Evolutionary conservation across 1,140 invertebrate genomes (phyloP).

Genomic region (Achroia grisella): DNA sequence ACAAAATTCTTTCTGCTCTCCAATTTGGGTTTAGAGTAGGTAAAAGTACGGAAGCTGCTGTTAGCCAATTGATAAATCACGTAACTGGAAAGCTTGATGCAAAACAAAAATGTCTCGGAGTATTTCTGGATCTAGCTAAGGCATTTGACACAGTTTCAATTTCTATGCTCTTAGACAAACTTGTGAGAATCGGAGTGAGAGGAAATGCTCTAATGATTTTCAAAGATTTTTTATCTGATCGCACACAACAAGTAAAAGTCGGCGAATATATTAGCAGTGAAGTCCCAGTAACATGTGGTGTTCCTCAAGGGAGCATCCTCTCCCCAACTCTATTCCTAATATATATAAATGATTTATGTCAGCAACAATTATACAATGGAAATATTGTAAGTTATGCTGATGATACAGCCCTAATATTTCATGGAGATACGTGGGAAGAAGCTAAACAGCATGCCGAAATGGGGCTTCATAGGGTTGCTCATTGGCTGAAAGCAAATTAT

Average conservation of each 20-base stretch:
- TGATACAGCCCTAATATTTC: no score
- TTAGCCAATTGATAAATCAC: neutral
- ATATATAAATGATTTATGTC: no score
- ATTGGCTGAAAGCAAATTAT: neutral
- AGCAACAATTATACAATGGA: neutral
- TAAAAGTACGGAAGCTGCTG: neutral
- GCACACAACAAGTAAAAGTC: neutral
- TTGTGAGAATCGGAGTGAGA: neutral
- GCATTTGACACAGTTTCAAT: neutral
- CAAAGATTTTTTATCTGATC: neutral
- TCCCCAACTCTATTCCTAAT: no score
- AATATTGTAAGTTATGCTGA: neutral
- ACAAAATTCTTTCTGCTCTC: neutral
- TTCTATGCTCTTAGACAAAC: neutral
- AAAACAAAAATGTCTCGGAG: neutral
- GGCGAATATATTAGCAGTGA: neutral
- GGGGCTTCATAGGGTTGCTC: neutral
- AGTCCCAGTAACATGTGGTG: neutral
- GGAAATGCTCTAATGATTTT: neutral
- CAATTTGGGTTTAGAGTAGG: conserved; percentile 6
- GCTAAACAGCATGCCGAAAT: no score
- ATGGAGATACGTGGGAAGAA: no score
- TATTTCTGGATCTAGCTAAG: neutral
- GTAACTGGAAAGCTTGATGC: neutral
- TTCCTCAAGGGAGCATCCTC: neutral